phyloP scores from a whole-genome alignment of 2,797 vertebrate species.

The Acanthurus lineatus region DNA sequence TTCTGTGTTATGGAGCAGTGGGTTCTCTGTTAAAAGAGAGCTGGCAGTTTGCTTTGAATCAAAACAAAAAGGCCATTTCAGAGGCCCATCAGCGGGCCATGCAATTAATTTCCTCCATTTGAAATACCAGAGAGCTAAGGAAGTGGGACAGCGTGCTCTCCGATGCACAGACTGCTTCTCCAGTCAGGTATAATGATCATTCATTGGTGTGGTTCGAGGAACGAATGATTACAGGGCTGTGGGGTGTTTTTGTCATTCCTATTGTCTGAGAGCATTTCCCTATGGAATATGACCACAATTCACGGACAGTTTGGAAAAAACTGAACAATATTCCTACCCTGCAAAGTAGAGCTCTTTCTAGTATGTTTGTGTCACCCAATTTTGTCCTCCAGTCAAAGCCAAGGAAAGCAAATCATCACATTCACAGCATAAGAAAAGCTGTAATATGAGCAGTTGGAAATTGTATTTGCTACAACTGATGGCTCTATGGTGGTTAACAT shows the following conservation, averaged over 20 bases:
- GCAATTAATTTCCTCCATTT: slow-evolving; percentile 61
- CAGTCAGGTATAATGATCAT: slow-evolving; percentile 51
- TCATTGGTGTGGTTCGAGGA: slow-evolving; percentile 36
- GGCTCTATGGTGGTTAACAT: slow-evolving; percentile 18
- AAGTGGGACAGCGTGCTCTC: slow-evolving; percentile 58
- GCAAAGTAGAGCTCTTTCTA: not conserved
- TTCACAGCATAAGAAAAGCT: slow-evolving; percentile 12
- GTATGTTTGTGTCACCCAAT: slow-evolving; percentile 8
- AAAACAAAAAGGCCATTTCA: slow-evolving; percentile 60
- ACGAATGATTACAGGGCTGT: slow-evolving; percentile 32
- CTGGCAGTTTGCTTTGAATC: slow-evolving; percentile 54
- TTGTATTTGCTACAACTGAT: slow-evolving; percentile 35
- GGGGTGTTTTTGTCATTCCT: slow-evolving; percentile 40
- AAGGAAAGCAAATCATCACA: slow-evolving; percentile 21
- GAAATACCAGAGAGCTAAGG: slow-evolving; percentile 42
- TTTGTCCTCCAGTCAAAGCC: slow-evolving; percentile 12
- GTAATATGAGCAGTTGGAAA: slow-evolving; percentile 18
- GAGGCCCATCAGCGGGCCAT: slow-evolving; percentile 45
- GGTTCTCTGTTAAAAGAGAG: slow-evolving; percentile 24
- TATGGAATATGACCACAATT: not conserved
- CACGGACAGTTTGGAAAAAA: not conserved
- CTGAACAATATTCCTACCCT: not conserved
- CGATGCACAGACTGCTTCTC: slow-evolving; percentile 32
- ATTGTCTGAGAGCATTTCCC: slow-evolving; percentile 21
- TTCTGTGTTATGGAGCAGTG: slow-evolving; percentile 30